Percentiles rank a stretch among this genome's conserved stretches.
These are phyloP conservation scores for Drosophila virilis DNA, from an alignment of 1,140 invertebrate species.

Conservation along the genomic window DNA sequence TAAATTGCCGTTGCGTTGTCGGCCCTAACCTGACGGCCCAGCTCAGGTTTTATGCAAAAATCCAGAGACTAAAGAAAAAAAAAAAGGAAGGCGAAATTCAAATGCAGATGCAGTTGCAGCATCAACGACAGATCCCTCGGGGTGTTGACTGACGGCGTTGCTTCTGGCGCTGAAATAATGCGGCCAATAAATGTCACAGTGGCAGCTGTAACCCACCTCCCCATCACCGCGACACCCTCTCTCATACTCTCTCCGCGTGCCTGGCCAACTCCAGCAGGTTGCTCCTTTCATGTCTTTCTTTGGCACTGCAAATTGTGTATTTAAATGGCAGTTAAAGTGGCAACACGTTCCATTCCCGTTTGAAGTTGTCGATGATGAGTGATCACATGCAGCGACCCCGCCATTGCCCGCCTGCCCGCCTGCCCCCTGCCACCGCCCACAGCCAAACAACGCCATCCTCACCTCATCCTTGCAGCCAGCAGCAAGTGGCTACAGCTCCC, in stretches of 20 bases:
- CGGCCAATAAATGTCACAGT: constrained; percentile 80
- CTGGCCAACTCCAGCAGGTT: neutral
- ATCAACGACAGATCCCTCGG: constrained; percentile 65
- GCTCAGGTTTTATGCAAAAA: constrained; percentile 76
- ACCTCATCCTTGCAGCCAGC: neutral
- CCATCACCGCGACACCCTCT: too few relatives aligned
- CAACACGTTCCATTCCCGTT: constrained; percentile 78
- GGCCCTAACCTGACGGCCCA: constrained; percentile 36
- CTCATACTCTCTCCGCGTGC: too few relatives aligned
- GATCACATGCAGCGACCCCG: constrained; percentile 49
- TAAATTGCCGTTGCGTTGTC: constrained; percentile 66
- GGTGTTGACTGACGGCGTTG: constrained; percentile 72
- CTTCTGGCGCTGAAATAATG: constrained; percentile 75
- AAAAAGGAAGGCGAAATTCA: constrained; percentile 4
- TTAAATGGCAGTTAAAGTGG: constrained; percentile 83
- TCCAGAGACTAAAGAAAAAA: constrained; percentile 16
- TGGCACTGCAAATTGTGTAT: constrained; percentile 67
- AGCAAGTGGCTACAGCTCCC: constrained; percentile 7
- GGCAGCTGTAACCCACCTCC: neutral
- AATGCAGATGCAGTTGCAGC: constrained; percentile 46
- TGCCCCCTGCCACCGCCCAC: constrained; percentile 6
- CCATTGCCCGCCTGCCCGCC: too few relatives aligned
- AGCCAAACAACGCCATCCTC: neutral
- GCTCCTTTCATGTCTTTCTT: constrained; percentile 69
- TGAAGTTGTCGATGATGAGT: constrained; percentile 63